Evolutionary conservation across 1,140 invertebrate species (phyloP).

Genomic region (Babylonia areolata): DNA sequence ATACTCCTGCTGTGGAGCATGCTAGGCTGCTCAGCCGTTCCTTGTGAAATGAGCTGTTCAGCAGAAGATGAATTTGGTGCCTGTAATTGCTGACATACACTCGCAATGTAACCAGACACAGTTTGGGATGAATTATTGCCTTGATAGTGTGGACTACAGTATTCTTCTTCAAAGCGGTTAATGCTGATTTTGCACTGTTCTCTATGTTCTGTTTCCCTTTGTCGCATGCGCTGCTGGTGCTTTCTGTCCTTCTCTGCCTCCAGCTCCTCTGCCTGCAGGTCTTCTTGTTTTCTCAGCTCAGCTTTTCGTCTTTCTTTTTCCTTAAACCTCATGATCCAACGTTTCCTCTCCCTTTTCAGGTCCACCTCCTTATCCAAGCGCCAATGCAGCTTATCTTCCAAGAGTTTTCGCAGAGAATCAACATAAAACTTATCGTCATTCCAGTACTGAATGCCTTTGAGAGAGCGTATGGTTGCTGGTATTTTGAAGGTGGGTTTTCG

Average conservation of each 20-base stretch:
- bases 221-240: not conserved
- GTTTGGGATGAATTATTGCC: too few relatives aligned
- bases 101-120: too few relatives aligned
- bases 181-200: not conserved
- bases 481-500: not conserved
- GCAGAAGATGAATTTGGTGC: too few relatives aligned
- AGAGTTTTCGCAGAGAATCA: slow-evolving; percentile 16
- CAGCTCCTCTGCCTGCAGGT: not conserved
- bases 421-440: slow-evolving; percentile 30
- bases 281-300: not conserved
- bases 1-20: too few relatives aligned
- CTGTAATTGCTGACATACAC: too few relatives aligned
- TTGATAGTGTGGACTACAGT: too few relatives aligned
- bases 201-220: not conserved
- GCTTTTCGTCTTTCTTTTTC: not conserved
- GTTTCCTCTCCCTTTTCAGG: not conserved
- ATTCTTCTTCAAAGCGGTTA: not conserved
- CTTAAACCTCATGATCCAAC: not conserved
- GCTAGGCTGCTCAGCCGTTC: too few relatives aligned
- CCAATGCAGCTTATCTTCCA: slow-evolving; percentile 14
- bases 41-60: too few relatives aligned
- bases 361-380: not conserved
- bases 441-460: slow-evolving; percentile 20
- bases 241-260: not conserved
- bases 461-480: not conserved